Evolutionary conservation across 2,888 invertebrate species (phyloP).

Genomic region (Amphipyra berbera): DNA sequence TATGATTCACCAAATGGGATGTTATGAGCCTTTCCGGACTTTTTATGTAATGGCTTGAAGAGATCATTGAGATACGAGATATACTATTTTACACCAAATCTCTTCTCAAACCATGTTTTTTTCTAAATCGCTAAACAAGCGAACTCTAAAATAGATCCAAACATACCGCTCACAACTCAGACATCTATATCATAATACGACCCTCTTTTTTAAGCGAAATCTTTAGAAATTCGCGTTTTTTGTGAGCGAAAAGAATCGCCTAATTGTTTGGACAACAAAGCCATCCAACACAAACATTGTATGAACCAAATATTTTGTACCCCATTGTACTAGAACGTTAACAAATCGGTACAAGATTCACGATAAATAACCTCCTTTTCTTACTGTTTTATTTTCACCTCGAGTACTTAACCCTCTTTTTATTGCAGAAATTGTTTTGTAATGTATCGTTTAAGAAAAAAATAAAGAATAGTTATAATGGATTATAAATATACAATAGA

Average conservation of each 20-base stretch:
- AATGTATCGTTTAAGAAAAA: background rate
- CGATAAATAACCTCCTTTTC: slow-evolving; percentile 21
- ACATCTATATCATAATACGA: slow-evolving; percentile 16
- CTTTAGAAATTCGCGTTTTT: slow-evolving; percentile 42
- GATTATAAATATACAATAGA: too few species aligned
- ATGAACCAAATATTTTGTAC: slow-evolving; percentile 32
- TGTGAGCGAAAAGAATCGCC: slow-evolving; percentile 46
- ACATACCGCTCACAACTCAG: slow-evolving; percentile 13
- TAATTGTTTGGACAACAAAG: slow-evolving; percentile 54
- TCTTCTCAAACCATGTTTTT: background rate
- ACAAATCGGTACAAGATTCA: slow-evolving; percentile 50
- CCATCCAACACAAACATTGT: slow-evolving; percentile 38
- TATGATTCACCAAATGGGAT: too few species aligned
- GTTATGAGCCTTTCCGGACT: too few species aligned
- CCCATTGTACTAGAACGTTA: slow-evolving; percentile 40
- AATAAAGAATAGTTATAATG: too few species aligned
- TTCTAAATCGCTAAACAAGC: slow-evolving; percentile 9
- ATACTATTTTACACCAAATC: too few species aligned
- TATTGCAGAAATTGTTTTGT: background rate
- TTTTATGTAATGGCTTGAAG: too few species aligned
- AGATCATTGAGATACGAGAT: too few species aligned
- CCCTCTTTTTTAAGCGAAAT: slow-evolving; percentile 33
- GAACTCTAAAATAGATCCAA: slow-evolving; percentile 12
- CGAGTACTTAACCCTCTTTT: background rate
- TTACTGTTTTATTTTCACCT: slow-evolving; percentile 22